Evolutionary conservation across 2,797 vertebrate genomes (phyloP).

Genomic region (Argyrosomus regius): DNA sequence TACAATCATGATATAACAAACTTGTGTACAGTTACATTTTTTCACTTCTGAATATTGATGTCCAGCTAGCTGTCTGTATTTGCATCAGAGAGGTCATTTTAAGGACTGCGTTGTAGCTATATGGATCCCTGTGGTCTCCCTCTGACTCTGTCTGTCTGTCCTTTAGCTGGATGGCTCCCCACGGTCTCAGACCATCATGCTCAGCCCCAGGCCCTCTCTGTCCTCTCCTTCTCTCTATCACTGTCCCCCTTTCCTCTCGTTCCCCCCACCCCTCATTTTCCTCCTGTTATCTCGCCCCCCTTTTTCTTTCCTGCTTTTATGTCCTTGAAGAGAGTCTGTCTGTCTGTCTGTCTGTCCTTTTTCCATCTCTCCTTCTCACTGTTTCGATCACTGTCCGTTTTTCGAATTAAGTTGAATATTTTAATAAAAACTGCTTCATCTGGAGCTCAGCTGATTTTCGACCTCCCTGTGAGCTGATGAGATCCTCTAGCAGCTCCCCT

Average conservation of each 20-base stretch:
- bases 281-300: constrained; percentile 57
- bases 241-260: constrained; percentile 54
- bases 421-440: constrained; percentile 28
- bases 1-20: background rate
- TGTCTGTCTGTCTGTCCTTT: constrained; percentile 28
- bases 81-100: constrained; percentile 72
- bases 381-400: constrained; percentile 26
- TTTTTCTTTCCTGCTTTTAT: constrained; percentile 49
- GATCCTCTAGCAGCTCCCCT: constrained; percentile 28
- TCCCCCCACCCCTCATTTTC: constrained; percentile 52
- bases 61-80: constrained; percentile 27
- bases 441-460: constrained; percentile 22
- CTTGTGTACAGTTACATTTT: constrained; percentile 9
- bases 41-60: constrained; percentile 28
- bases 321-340: constrained; percentile 69
- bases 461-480: constrained; percentile 29
- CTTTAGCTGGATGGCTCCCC: constrained; percentile 78
- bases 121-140: constrained; percentile 67
- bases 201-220: constrained; percentile 72
- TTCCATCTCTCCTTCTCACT: background rate
- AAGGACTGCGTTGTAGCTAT: constrained; percentile 59
- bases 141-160: constrained; percentile 70
- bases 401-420: constrained; percentile 45
- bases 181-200: constrained; percentile 75
- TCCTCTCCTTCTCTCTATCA: constrained; percentile 72